Conservation (phyloP, 2,113 vertebrate genomes). For the Thomomys bottae region DNA sequence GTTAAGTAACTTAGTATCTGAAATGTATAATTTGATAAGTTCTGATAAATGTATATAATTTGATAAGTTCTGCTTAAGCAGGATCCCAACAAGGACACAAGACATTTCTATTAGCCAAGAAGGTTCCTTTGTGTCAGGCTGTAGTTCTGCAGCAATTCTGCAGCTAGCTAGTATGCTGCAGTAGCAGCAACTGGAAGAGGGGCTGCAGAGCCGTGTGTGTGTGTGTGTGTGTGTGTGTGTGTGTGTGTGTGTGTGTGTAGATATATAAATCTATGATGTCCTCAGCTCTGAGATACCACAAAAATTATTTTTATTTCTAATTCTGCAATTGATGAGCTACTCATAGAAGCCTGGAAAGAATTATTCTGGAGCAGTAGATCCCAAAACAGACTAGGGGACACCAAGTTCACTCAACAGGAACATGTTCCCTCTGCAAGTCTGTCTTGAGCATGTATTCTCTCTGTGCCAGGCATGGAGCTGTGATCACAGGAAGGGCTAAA, state of each 20-base stretch:
- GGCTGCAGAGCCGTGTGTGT: neutral
- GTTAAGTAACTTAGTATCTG: neutral
- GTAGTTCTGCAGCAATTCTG: neutral
- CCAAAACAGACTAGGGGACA: neutral
- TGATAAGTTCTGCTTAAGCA: neutral
- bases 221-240: no score
- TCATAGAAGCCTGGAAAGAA: conserved; percentile 1
- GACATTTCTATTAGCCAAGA: neutral
- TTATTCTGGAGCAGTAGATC: neutral
- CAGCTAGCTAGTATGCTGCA: neutral
- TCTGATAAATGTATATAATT: neutral
- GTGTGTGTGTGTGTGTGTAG: neutral
- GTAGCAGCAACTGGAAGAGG: neutral
- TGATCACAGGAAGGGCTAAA: neutral
- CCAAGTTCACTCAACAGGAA: neutral
- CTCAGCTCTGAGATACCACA: neutral
- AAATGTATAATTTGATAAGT: neutral
- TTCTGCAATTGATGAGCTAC: conserved; percentile 7
- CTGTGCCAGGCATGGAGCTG: neutral
- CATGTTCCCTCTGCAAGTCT: no score
- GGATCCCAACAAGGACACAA: neutral
- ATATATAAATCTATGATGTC: neutral
- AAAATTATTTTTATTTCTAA: neutral
- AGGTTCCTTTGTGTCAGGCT: neutral
- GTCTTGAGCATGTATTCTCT: neutral